A percentile compares a stretch with the other conserved stretches of the same genome.
These are phyloP conservation scores for Ctenopoma multispine DNA, from an alignment of 2,797 vertebrate species.

Conservation along the genomic window DNA sequence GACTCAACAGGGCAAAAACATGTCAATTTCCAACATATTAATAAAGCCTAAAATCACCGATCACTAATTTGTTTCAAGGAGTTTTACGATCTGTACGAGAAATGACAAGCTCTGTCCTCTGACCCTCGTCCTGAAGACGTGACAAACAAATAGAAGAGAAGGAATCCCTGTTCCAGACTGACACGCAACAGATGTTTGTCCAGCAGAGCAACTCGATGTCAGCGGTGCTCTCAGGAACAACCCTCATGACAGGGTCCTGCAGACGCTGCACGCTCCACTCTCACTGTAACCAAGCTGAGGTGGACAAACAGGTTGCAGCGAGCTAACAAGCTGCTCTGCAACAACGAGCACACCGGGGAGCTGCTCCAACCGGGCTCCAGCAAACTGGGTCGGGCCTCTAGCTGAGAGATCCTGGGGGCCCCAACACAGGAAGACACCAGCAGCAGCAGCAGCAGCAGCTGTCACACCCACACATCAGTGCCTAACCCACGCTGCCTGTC, in stretches of 20 bases:
- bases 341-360: constrained; percentile 43
- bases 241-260: neutral
- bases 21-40: neutral
- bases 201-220: too few species aligned
- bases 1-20: neutral
- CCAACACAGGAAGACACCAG: constrained; percentile 27
- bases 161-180: neutral
- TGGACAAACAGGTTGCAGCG: constrained; percentile 14
- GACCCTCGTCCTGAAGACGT: neutral
- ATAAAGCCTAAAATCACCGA: neutral
- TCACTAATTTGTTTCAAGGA: neutral
- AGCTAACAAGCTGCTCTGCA: constrained; percentile 60
- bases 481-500: constrained; percentile 82
- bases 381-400: constrained; percentile 47
- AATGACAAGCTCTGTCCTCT: neutral
- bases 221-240: neutral
- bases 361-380: constrained; percentile 31
- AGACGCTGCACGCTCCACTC: too few species aligned
- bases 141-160: neutral
- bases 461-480: constrained; percentile 71
- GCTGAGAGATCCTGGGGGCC: constrained; percentile 49
- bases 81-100: neutral
- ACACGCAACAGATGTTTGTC: neutral
- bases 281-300: neutral
- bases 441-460: constrained; percentile 64